Conservation (phyloP, 2,797 vertebrate species). For the Sparidentex hasta region DNA sequence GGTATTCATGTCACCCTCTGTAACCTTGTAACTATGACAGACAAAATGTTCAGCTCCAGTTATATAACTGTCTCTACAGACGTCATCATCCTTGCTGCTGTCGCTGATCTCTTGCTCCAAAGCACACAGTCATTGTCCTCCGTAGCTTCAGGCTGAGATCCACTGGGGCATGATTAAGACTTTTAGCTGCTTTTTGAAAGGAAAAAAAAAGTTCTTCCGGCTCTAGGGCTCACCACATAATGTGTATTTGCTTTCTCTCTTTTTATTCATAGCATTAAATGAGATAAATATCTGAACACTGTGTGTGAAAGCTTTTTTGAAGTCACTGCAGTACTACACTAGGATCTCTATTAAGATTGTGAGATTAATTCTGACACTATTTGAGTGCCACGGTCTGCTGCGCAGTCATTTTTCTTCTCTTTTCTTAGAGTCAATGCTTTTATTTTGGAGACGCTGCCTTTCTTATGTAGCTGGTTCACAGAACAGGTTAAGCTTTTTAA, state of each 20-base stretch:
- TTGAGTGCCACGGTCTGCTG: slow-evolving; percentile 1
- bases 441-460: neutral
- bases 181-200: slow-evolving; percentile 53
- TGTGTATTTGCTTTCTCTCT: slow-evolving; percentile 10
- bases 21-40: slow-evolving; percentile 84
- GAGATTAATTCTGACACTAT: slow-evolving; percentile 13
- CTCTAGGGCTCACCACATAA: slow-evolving; percentile 8
- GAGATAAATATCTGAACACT: slow-evolving; percentile 29
- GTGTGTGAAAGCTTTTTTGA: slow-evolving; percentile 18
- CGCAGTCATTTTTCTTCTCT: neutral
- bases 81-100: slow-evolving; percentile 78
- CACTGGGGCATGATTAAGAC: slow-evolving; percentile 66
- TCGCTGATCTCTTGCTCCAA: slow-evolving; percentile 72
- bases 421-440: neutral
- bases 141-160: slow-evolving; percentile 66
- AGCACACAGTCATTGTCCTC: slow-evolving; percentile 74
- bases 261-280: slow-evolving; percentile 36
- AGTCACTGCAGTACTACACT: neutral
- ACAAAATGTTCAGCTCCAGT: slow-evolving; percentile 83
- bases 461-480: slow-evolving; percentile 26
- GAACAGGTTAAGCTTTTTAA: slow-evolving; percentile 31
- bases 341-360: slow-evolving; percentile 22
- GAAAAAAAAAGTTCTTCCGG: slow-evolving; percentile 20
- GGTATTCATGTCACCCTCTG: slow-evolving; percentile 82
- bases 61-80: slow-evolving; percentile 81